Evolutionary conservation across 1,140 invertebrate genomes (phyloP), one percentile per base, ranked within the genome.

Genomic region (Mactra quadrangularis): DNA sequence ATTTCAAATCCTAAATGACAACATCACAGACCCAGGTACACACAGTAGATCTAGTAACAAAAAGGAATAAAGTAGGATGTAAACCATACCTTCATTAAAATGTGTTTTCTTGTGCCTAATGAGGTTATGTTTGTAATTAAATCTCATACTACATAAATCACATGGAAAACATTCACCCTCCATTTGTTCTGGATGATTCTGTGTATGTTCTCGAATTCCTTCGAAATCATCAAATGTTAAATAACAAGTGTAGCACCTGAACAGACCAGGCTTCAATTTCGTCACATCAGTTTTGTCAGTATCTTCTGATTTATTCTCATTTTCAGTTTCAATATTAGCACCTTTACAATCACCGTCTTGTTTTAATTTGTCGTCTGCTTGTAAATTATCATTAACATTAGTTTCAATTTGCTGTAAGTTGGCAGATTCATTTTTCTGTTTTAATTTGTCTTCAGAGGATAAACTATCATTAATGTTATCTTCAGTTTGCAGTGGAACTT

Each of bases 221-320:
- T 78, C 29, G 52, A 92, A 87, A 19, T 85, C 72, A 82, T 92
- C 87, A 86, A 93, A 94, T 19, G 91, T 88, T 25, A 88, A 35
- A 38, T 85, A 85, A 86, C 94, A 94, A 6, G 88, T 84, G 66
- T 93, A 91, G 85, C 94, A 94, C 7, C 91, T 84, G 76, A 92
- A 94, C 0, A 94, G 84, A 27, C 88, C 89, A 38, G 89, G 74
- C 41, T 27, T 45, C 3, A 59, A 27, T 55, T 60, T 35, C 22
- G 57, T 52, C 9, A 17, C 13, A 22, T 59, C 15, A 59, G 3
- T 45, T 11, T 29, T 22, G 7, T 31, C n/a, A 53, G 45, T 41
- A 41, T 55, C 53, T 17, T 31, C 27, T 1, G 47, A 25, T 41
- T 33, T 52, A 13, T 27, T 82, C 57, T 82, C 53, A 7, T 53